These are phyloP conservation scores for Rhinolophus ferrumequinum DNA, from an alignment of 2,113 vertebrate species.

Conservation along the genomic window DNA sequence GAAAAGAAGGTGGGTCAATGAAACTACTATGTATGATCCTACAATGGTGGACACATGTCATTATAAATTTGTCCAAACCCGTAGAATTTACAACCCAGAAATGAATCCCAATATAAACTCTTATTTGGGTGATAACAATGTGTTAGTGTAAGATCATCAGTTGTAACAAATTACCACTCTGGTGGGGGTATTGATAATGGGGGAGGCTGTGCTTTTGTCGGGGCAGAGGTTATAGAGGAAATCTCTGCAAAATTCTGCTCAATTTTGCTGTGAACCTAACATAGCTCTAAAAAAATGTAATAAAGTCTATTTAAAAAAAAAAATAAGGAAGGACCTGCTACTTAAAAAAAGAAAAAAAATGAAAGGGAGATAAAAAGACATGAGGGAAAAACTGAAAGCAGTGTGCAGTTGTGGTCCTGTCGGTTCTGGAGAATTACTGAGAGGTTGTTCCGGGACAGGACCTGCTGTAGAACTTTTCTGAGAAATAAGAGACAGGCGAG, in stretches of 20 bases:
- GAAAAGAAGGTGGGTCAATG: neutral
- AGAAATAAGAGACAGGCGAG: neutral
- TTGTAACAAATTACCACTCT: neutral
- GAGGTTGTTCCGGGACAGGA: conserved; percentile 26
- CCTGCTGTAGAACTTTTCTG: neutral
- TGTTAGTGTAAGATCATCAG: neutral
- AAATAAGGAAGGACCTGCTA: neutral
- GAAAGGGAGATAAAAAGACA: neutral
- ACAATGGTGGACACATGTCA: neutral
- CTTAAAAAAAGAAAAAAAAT: neutral
- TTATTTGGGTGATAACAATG: neutral
- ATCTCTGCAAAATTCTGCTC: neutral
- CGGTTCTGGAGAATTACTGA: neutral
- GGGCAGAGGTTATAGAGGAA: neutral
- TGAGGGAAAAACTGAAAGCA: neutral
- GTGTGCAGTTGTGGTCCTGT: neutral
- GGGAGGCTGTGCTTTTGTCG: neutral
- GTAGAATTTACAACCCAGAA: neutral
- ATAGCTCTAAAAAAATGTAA: neutral
- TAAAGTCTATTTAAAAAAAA: neutral
- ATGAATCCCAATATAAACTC: neutral
- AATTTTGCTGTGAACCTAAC: neutral
- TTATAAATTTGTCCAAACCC: neutral
- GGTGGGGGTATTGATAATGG: neutral
- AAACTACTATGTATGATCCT: neutral